Percentiles rank a stretch among this genome's conserved stretches.
Conservation (phyloP, 53 echinoderm and acorn worm genomes). For the Patiria pectinifera region DNA sequence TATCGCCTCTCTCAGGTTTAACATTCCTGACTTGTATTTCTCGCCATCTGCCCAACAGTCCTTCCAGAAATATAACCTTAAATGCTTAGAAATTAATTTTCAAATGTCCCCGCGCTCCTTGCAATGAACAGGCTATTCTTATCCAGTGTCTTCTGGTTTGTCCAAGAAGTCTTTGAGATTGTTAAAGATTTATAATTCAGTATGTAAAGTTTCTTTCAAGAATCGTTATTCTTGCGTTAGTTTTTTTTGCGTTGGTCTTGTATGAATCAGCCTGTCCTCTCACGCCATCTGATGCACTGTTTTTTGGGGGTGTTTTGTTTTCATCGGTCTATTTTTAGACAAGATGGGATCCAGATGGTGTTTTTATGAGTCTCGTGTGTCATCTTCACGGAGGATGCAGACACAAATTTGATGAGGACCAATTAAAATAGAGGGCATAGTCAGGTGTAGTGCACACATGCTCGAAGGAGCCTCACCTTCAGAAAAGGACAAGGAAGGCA, state of each 20-base stretch:
- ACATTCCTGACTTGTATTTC: not conserved
- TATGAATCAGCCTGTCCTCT: not conserved
- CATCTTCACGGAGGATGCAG: not conserved
- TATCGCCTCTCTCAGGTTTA: not conserved
- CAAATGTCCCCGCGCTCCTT: not conserved
- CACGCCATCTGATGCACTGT: not conserved
- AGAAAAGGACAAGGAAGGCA: not conserved
- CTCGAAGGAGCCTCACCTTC: not conserved
- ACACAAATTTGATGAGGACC: not conserved
- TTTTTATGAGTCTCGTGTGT: not conserved
- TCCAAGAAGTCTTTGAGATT: no score
- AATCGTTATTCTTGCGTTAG: no score
- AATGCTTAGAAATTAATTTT: not conserved
- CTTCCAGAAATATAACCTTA: not conserved
- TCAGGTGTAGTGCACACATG: not conserved
- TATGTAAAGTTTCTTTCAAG: no score
- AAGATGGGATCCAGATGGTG: not conserved
- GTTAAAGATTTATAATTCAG: no score
- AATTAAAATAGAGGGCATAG: not conserved
- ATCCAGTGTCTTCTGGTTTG: no score
- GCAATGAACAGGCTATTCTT: not conserved
- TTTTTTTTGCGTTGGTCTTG: no score
- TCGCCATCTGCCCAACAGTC: not conserved
- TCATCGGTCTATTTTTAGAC: not conserved
- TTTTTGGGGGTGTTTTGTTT: not conserved